phyloP scores from a whole-genome alignment of 35 echinoderm and acorn worm species.

The Lytechinus variegatus region DNA sequence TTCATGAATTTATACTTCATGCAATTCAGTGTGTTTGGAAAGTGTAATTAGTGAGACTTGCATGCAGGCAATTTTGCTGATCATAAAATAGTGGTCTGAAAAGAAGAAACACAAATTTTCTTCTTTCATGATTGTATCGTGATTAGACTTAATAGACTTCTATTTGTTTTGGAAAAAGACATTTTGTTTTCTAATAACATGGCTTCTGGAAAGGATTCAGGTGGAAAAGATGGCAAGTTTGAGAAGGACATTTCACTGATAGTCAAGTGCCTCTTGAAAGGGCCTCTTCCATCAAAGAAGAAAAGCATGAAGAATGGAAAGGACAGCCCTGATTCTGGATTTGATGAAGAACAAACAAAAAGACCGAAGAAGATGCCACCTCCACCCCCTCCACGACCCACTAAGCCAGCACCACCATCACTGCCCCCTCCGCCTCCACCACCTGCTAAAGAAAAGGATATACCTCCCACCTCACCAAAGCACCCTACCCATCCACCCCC shows the following conservation, averaged over 20 bases:
- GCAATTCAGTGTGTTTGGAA: neutral
- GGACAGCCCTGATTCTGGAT: slow-evolving; percentile 43
- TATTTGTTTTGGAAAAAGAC: neutral
- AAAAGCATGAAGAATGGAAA: slow-evolving; percentile 25
- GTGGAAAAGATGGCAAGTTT: slow-evolving; percentile 49
- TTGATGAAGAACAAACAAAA: slow-evolving; percentile 38
- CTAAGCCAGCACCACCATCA: neutral
- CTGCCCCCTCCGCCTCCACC: slow-evolving; percentile 27
- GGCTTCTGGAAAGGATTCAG: slow-evolving; percentile 34
- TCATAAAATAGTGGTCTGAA: neutral
- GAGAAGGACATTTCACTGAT: slow-evolving; percentile 71
- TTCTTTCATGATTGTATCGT: neutral
- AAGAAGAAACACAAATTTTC: neutral
- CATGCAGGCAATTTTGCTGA: neutral
- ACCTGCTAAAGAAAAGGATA: slow-evolving; percentile 6
- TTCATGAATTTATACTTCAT: neutral
- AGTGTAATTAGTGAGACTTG: neutral
- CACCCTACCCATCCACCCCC: slow-evolving; percentile 26
- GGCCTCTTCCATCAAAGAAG: slow-evolving; percentile 47
- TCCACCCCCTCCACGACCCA: neutral
- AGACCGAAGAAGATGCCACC: neutral
- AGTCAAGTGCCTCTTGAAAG: slow-evolving; percentile 64
- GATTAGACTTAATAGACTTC: neutral
- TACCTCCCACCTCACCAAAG: slow-evolving; percentile 27
- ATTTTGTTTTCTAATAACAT: neutral